phyloP scores from a whole-genome alignment of 2,113 vertebrate species.

The Lepidiolamprologus cunningtoni region DNA sequence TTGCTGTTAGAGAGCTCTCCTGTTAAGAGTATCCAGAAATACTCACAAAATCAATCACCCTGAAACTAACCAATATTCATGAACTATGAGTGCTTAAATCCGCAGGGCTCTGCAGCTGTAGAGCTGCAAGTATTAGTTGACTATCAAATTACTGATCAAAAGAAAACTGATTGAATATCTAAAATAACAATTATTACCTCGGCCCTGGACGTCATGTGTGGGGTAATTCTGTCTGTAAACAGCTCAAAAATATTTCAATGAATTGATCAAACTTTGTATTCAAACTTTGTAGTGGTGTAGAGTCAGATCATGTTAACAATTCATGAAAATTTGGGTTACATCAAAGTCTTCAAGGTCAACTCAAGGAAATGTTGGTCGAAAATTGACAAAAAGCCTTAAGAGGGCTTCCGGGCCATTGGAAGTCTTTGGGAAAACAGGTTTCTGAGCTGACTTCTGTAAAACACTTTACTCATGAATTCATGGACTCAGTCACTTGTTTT shows the following conservation, averaged over 20 bases:
- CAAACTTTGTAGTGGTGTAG: neutral
- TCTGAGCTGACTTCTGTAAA: neutral
- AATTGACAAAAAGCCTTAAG: neutral
- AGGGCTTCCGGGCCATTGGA: neutral
- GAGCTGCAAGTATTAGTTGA: neutral
- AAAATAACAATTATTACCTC: neutral
- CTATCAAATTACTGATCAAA: neutral
- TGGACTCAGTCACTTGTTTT: neutral
- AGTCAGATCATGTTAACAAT: neutral
- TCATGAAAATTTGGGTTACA: neutral
- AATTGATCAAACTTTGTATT: neutral
- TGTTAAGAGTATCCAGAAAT: neutral
- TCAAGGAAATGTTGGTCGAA: neutral
- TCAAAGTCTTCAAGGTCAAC: neutral
- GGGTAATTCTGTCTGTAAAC: neutral
- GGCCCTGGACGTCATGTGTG: neutral
- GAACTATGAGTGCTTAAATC: neutral
- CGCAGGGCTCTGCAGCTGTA: neutral
- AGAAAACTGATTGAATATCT: neutral
- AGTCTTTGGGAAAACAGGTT: neutral
- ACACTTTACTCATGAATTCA: neutral
- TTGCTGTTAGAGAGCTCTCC: neutral
- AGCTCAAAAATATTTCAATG: neutral
- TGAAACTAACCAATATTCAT: neutral
- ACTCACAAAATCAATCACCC: neutral